A percentile compares a stretch with the other conserved stretches of the same genome.
Evolutionary conservation across 2,113 vertebrate genomes (phyloP).

Genomic region (Salvelinus sp.): DNA sequence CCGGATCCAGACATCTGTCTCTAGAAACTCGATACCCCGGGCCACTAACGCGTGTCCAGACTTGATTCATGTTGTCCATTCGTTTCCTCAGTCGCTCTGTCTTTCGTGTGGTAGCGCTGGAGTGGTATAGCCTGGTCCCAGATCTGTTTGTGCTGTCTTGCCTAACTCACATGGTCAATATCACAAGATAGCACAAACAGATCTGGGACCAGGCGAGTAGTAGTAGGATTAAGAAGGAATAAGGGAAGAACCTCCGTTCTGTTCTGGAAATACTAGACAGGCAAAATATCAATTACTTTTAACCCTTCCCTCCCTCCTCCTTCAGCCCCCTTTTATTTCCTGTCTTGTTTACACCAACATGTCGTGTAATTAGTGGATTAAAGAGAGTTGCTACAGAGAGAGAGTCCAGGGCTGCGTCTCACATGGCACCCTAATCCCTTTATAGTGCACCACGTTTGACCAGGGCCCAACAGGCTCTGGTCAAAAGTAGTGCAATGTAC

Average conservation of each 20-base stretch:
- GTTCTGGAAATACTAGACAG: background rate
- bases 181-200: too few species aligned
- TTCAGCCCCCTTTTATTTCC: background rate
- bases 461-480: too few species aligned
- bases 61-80: slow-evolving; percentile 32
- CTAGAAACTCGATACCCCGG: slow-evolving; percentile 46
- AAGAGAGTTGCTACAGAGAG: background rate
- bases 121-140: background rate
- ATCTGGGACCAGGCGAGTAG: too few species aligned
- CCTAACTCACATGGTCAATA: too few species aligned
- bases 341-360: slow-evolving; percentile 4
- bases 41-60: slow-evolving; percentile 39
- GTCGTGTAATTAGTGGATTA: background rate
- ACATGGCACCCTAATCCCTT: too few species aligned
- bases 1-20: slow-evolving; percentile 48
- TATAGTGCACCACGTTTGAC: too few species aligned
- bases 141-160: too few species aligned
- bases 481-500: too few species aligned
- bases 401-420: background rate
- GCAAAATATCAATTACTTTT: background rate
- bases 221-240: too few species aligned
- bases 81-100: slow-evolving; percentile 14
- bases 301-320: background rate
- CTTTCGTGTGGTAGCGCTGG: background rate
- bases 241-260: too few species aligned